phyloP scores from a whole-genome alignment of 2,113 vertebrate genomes.

The Apodemus sylvaticus region DNA sequence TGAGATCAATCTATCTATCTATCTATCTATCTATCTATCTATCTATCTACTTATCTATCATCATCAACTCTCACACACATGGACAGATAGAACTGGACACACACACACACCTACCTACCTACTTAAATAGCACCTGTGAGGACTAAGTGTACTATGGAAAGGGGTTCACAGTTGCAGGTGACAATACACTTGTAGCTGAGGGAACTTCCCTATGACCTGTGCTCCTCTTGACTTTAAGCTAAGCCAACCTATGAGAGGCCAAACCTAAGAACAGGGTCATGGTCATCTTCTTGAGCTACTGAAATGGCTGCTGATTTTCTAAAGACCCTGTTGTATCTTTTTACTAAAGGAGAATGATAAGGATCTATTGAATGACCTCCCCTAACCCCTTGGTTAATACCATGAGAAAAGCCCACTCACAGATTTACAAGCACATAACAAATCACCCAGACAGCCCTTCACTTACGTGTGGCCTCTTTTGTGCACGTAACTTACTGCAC shows the following conservation, averaged over 20 bases:
- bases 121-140: not conserved
- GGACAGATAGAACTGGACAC: not conserved
- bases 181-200: not conserved
- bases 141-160: not conserved
- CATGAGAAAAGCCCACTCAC: not conserved
- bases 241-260: not conserved
- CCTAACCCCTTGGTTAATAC: not conserved
- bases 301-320: not conserved
- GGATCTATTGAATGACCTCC: not conserved
- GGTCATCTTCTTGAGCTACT: not conserved
- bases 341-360: not conserved
- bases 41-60: no score
- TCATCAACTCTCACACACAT: not conserved
- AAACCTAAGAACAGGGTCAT: not conserved
- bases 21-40: no score
- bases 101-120: not conserved
- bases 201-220: not conserved
- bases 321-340: not conserved
- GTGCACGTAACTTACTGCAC: no score
- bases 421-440: not conserved
- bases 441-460: not conserved
- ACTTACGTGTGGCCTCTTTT: no score
- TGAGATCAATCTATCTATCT: not conserved
- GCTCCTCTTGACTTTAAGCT: not conserved
- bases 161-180: not conserved